Evolutionary conservation across 2,797 vertebrate genomes (phyloP).

Genomic region (Alfaro cultratus): DNA sequence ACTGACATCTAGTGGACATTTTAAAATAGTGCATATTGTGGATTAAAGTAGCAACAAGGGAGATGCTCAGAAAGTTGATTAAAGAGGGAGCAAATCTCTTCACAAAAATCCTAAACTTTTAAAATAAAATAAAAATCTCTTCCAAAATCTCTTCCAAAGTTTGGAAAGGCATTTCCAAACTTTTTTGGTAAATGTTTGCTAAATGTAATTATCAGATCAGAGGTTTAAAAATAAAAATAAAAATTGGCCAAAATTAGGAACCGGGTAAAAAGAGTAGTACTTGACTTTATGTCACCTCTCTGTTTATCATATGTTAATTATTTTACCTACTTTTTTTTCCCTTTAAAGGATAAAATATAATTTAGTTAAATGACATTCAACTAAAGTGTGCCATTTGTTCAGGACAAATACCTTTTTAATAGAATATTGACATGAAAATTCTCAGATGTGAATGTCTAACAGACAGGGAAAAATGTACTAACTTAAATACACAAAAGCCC

Average conservation of each 20-base stretch:
- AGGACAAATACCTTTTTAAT: not conserved
- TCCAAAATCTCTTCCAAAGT: too few species aligned
- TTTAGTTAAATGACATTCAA: not conserved
- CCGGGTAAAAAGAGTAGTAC: not conserved
- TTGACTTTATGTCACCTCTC: not conserved
- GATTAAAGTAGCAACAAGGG: not conserved
- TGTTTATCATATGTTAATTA: not conserved
- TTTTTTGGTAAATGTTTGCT: not conserved
- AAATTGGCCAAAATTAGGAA: not conserved
- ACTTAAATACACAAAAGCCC: not conserved
- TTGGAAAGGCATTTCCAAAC: not conserved
- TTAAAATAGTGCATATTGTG: not conserved
- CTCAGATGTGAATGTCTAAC: not conserved
- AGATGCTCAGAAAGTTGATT: not conserved
- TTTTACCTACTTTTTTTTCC: not conserved
- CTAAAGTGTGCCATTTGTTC: not conserved
- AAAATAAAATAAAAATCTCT: not conserved
- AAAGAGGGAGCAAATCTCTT: not conserved
- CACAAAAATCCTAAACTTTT: not conserved
- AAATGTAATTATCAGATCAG: not conserved
- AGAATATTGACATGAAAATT: not conserved
- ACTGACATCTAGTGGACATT: constrained; percentile 13
- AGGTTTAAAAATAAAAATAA: not conserved
- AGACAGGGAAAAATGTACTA: not conserved
- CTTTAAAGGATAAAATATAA: not conserved